Conservation (phyloP, 2,113 vertebrate genomes). For the Cyprinus carpio region DNA sequence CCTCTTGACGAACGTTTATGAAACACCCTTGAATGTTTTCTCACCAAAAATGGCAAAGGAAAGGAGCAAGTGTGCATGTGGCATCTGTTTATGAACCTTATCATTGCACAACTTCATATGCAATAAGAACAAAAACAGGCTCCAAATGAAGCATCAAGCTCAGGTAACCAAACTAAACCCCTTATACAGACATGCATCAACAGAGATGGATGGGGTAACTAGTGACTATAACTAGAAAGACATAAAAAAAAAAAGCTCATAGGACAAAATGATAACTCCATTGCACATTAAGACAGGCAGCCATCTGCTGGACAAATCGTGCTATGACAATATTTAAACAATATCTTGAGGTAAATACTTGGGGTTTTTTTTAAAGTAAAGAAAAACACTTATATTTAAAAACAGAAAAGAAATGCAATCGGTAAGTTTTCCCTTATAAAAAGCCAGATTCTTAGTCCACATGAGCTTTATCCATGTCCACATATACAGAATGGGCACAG, state of each 20-base stretch:
- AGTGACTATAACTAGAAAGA: background rate
- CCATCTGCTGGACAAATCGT: constrained; percentile 14
- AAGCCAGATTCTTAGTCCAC: background rate
- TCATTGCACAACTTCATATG: background rate
- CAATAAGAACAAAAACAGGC: background rate
- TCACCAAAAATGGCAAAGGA: background rate
- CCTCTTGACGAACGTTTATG: background rate
- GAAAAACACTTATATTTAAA: no score
- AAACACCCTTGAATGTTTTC: background rate
- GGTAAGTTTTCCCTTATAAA: background rate
- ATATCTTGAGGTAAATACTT: background rate
- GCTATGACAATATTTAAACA: background rate
- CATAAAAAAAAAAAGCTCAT: background rate
- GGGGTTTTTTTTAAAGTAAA: background rate
- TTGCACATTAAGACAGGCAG: background rate
- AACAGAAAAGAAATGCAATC: background rate
- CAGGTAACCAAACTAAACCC: background rate
- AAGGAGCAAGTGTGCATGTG: background rate
- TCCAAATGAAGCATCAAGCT: background rate
- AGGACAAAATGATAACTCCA: background rate
- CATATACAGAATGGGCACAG: background rate
- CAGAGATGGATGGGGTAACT: background rate
- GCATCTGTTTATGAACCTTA: background rate
- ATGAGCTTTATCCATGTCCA: background rate
- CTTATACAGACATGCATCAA: background rate